phyloP scores from a whole-genome alignment of 2,888 invertebrate species.

The Helleia helle region DNA sequence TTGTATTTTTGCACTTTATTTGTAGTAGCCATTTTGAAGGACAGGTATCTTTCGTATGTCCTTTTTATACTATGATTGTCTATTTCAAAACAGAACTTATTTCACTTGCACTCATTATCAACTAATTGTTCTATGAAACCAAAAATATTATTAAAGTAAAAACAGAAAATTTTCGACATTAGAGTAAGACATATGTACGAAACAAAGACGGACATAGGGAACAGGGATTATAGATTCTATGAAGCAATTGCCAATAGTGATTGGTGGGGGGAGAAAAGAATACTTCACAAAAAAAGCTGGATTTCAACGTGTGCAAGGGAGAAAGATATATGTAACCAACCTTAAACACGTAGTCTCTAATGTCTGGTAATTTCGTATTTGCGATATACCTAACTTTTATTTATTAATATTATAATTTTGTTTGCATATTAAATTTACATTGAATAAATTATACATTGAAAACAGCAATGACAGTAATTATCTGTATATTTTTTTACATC shows the following conservation, averaged over 20 bases:
- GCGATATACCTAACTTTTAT: too few species aligned
- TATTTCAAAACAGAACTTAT: background rate
- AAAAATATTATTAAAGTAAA: background rate
- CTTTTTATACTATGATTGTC: constrained; percentile 35
- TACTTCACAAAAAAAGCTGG: background rate
- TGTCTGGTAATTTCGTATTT: too few species aligned
- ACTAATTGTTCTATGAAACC: background rate
- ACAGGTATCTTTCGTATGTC: constrained; percentile 48
- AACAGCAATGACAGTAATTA: too few species aligned
- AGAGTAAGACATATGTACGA: constrained; percentile 16
- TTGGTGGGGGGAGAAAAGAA: constrained; percentile 14
- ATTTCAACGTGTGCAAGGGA: background rate
- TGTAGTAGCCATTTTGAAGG: constrained; percentile 60
- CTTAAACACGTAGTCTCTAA: too few species aligned
- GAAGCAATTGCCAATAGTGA: constrained; percentile 13
- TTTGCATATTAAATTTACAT: too few species aligned
- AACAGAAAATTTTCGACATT: constrained; percentile 6
- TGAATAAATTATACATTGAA: too few species aligned
- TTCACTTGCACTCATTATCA: constrained; percentile 3
- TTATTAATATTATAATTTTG: too few species aligned
- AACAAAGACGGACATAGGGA: constrained; percentile 27
- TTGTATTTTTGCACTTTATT: constrained; percentile 46
- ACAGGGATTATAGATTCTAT: constrained; percentile 17
- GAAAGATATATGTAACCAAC: background rate
- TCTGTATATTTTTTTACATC: too few species aligned